Conservation (phyloP, 2,797 vertebrate species). For the Notamacropus eugenii region DNA sequence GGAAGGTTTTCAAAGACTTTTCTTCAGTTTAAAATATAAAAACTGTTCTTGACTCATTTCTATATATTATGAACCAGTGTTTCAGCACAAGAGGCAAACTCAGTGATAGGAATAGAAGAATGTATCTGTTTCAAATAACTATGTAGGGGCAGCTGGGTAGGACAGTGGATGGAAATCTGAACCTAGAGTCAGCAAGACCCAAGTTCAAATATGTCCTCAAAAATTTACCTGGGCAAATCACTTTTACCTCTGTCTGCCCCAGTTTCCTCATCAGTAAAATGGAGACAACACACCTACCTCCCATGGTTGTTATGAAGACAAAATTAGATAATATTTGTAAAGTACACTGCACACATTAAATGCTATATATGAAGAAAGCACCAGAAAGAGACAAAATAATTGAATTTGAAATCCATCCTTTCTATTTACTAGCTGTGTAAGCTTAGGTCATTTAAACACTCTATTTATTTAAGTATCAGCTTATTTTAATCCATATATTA, state of each 20-base stretch:
- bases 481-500: background rate
- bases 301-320: conserved; percentile 29
- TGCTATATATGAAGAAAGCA: conserved; percentile 43
- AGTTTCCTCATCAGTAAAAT: conserved; percentile 38
- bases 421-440: background rate
- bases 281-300: background rate
- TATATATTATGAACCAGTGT: background rate
- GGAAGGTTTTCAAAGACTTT: background rate
- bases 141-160: background rate
- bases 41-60: conserved; percentile 3
- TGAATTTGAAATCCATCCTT: background rate
- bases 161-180: background rate
- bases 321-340: conserved; percentile 39
- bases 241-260: background rate
- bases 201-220: conserved; percentile 28
- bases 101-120: conserved; percentile 29
- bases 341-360: conserved; percentile 39
- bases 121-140: background rate
- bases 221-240: background rate
- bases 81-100: conserved; percentile 42
- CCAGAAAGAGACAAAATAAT: background rate
- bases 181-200: conserved; percentile 24
- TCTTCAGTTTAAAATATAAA: background rate
- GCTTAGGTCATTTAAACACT: background rate
- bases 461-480: background rate